Conservation (phyloP, 2,888 invertebrate species). For the Epinotia brunnichana region DNA sequence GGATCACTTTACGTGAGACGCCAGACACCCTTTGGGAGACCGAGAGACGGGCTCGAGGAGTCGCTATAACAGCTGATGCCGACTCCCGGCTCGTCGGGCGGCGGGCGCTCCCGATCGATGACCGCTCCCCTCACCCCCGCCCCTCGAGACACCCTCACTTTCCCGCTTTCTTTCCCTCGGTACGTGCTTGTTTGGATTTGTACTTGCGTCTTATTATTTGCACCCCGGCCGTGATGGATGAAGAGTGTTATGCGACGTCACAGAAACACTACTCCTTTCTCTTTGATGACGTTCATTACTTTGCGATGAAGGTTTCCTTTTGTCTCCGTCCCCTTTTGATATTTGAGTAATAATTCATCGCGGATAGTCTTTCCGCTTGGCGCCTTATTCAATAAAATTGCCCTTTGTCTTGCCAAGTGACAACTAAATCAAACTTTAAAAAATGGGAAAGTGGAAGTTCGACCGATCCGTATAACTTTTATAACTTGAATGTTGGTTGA, state of each 20-base stretch:
- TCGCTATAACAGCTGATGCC: constrained; percentile 77
- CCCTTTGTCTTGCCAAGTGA: neutral
- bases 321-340: constrained; percentile 33
- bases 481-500: neutral
- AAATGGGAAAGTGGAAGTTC: neutral
- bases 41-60: constrained; percentile 45
- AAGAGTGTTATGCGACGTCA: constrained; percentile 42
- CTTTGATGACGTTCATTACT: constrained; percentile 44
- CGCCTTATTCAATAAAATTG: constrained; percentile 5
- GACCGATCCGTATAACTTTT: neutral
- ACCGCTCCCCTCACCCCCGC: constrained; percentile 69
- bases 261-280: constrained; percentile 45
- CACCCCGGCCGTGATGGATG: constrained; percentile 41
- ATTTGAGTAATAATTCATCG: constrained; percentile 39
- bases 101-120: constrained; percentile 69
- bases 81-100: constrained; percentile 53
- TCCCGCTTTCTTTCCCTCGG: constrained; percentile 76
- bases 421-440: neutral
- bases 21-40: constrained; percentile 44
- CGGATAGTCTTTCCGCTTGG: constrained; percentile 17
- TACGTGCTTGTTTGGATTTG: constrained; percentile 46
- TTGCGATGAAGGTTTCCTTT: constrained; percentile 35
- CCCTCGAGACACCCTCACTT: constrained; percentile 71
- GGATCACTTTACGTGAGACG: constrained; percentile 45
- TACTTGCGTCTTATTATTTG: constrained; percentile 44